These are phyloP conservation scores for Clusia tigrina DNA, from an alignment of 2,888 invertebrate genomes.

Conservation along the genomic window DNA sequence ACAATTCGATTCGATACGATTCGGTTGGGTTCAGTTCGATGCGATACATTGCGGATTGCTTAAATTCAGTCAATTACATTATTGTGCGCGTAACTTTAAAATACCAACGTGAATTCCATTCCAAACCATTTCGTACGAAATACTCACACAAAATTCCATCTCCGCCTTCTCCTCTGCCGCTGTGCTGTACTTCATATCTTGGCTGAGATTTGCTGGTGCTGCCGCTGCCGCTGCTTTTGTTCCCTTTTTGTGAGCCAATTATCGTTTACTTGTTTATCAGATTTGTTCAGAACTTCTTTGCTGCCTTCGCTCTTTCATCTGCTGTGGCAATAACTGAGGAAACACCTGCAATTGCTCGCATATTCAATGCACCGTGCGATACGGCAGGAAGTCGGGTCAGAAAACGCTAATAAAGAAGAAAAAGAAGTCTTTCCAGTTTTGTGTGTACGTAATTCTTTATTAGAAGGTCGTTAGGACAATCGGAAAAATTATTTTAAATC, in stretches of 20 bases:
- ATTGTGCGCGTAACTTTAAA: conserved; percentile 31
- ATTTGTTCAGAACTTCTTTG: conserved; percentile 35
- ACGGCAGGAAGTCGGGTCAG: conserved; percentile 46
- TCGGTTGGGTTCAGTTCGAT: background rate
- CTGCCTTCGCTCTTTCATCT: too few relatives aligned
- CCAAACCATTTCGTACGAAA: conserved; percentile 3
- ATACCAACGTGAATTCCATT: conserved; percentile 17
- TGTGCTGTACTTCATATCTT: too few relatives aligned
- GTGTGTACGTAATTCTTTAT: too few relatives aligned
- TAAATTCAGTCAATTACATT: conserved; percentile 41
- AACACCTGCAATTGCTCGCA: conserved; percentile 30
- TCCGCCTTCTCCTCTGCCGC: too few relatives aligned
- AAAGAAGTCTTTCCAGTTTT: too few relatives aligned
- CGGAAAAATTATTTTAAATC: too few relatives aligned
- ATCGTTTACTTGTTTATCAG: conserved; percentile 53
- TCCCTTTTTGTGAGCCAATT: conserved; percentile 48
- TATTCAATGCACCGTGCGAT: conserved; percentile 40
- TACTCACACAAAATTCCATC: too few relatives aligned
- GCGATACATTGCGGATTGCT: background rate
- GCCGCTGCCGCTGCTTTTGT: background rate
- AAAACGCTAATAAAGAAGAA: too few relatives aligned
- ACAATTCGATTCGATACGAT: background rate
- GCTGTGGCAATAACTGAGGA: conserved; percentile 22
- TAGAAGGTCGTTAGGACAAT: too few relatives aligned
- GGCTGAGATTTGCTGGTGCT: too few relatives aligned